These are phyloP conservation scores for Parauchenoglanis punctatus DNA, from an alignment of 2,797 vertebrate genomes.

Conservation along the genomic window DNA sequence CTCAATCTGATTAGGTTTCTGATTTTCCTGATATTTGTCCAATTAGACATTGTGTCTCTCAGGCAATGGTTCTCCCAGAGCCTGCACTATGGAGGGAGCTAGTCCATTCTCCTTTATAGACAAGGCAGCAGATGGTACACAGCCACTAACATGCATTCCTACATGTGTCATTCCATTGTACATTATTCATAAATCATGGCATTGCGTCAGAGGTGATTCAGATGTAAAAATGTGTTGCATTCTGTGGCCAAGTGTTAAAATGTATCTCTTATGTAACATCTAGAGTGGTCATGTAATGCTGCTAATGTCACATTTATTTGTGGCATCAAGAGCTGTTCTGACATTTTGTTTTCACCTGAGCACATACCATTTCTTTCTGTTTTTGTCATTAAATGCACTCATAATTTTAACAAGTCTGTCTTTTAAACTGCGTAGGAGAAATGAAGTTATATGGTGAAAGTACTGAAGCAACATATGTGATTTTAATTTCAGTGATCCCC, in stretches of 20 bases:
- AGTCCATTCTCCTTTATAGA: constrained; percentile 51
- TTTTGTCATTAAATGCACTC: constrained; percentile 18
- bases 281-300: constrained; percentile 30
- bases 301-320: constrained; percentile 31
- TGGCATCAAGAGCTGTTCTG: constrained; percentile 34
- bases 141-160: constrained; percentile 64
- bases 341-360: constrained; percentile 27
- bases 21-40: constrained; percentile 36
- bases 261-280: constrained; percentile 44
- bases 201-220: constrained; percentile 59
- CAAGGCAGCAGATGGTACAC: constrained; percentile 57
- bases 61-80: constrained; percentile 29
- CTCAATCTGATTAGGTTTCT: constrained; percentile 41
- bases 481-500: constrained; percentile 5
- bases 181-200: constrained; percentile 69
- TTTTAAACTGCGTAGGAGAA: neutral
- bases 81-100: constrained; percentile 26
- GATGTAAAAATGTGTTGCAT: constrained; percentile 50
- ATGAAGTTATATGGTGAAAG: neutral
- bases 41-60: constrained; percentile 26
- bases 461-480: neutral
- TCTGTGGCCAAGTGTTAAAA: constrained; percentile 49
- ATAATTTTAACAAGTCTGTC: constrained; percentile 14
- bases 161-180: constrained; percentile 49
- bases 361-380: constrained; percentile 21